Base-by-base conservation (phyloP, 2,888 invertebrate genomes). In the Conistra vaccinii region DNA sequence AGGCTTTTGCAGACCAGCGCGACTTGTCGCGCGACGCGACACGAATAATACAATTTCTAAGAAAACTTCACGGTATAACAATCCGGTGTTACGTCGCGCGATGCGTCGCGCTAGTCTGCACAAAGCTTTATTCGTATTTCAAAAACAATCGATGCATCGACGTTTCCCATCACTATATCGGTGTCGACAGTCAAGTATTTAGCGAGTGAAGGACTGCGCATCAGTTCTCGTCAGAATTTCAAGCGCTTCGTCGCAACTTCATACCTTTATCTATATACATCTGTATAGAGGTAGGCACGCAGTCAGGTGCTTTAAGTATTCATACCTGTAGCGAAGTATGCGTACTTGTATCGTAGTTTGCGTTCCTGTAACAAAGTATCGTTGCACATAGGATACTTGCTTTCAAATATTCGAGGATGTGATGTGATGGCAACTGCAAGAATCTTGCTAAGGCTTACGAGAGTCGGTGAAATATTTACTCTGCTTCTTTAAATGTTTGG, bases 171-270 rank as follows among this genome's bases (percentile, higher is more conserved):
- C 72, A 39, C 85, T 83, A 66, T 17, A 58, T 35, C 32, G 20
- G 12, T 61, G 26, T 73, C 58, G 66, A 57, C 84, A 71, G 62
- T 61, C 39, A 53, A 74, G 67, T 86, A 74, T 86, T 78, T 74
- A 68, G 39, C 51, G 35, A 67, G 61, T 65, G 32, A 58, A 78
- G 70, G 45, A 57, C 39, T 63, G 74, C 69, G 62, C 82, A 65
- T 73, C 79, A 77, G 32, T 55, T 74, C 77, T 79, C 81, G 73
- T 69, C 70, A 72, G 78, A 83, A 83, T 83, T 85, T 80, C 65
- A 81, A 80, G 74, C 76, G 69, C 76, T 81, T 83, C 81, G 77
- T 73, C 74, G 70, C 29, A 75, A 60, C 53, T 71, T 75, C 77
- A 69, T 78, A 78, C 67, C 45, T 67, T 70, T 65, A 63, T 48